These are phyloP conservation scores for Oenanthe melanoleuca DNA, from an alignment of 2,113 vertebrate genomes.

Conservation along the genomic window DNA sequence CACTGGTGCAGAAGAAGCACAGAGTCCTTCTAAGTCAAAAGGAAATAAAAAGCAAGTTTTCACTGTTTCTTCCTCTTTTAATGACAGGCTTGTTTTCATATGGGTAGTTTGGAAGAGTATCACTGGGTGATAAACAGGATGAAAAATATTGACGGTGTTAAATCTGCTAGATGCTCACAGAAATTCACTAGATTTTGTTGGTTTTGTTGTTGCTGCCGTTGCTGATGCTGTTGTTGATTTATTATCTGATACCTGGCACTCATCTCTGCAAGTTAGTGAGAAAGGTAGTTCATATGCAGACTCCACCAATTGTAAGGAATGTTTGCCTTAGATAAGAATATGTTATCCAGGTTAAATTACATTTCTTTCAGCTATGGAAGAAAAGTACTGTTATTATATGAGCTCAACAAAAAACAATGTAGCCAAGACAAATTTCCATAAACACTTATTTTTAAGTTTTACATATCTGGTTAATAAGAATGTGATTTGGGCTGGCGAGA, in stretches of 20 bases:
- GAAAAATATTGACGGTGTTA: neutral
- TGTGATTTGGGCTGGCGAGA: too few species aligned
- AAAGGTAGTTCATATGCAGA: neutral
- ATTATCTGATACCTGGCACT: neutral
- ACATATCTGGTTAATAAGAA: too few species aligned
- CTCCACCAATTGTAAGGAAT: neutral
- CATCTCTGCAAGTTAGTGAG: neutral
- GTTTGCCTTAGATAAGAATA: neutral
- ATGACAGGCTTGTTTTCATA: neutral
- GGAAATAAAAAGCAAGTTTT: neutral
- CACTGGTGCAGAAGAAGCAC: neutral
- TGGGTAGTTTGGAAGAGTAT: neutral
- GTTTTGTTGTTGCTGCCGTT: too few species aligned
- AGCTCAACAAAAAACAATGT: too few species aligned
- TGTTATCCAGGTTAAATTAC: neutral
- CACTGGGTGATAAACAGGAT: neutral
- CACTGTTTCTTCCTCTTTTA: neutral
- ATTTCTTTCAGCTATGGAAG: too few species aligned
- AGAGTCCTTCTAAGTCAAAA: neutral
- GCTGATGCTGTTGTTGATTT: neutral
- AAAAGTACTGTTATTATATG: too few species aligned
- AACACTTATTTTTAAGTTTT: too few species aligned
- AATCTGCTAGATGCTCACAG: neutral
- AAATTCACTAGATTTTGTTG: neutral
- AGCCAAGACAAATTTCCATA: too few species aligned